Evolutionary conservation across 2,113 vertebrate genomes (phyloP).

Genomic region (Hemichromis elongatus): DNA sequence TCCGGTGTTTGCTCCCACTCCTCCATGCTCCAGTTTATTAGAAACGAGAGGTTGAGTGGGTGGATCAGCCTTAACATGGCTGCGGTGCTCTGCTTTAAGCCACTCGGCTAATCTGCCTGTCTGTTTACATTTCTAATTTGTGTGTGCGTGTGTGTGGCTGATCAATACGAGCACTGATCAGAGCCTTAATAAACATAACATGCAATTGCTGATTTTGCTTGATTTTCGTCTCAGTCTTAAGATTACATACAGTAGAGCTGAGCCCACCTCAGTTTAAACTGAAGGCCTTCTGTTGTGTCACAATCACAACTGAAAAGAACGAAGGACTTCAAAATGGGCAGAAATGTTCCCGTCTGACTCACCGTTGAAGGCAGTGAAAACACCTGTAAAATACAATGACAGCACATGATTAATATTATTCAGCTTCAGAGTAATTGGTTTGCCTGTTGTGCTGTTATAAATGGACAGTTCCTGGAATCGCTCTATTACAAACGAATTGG

Average conservation of each 20-base stretch:
- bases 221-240: background rate
- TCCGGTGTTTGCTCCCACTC: background rate
- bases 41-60: background rate
- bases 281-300: background rate
- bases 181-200: background rate
- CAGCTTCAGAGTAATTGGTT: background rate
- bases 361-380: background rate
- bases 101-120: background rate
- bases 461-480: background rate
- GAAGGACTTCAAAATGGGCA: background rate
- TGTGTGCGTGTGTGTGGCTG: background rate
- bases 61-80: slow-evolving; percentile 9
- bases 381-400: background rate
- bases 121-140: background rate
- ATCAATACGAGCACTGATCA: slow-evolving; percentile 6
- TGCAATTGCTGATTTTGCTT: background rate
- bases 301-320: background rate
- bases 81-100: slow-evolving; percentile 3
- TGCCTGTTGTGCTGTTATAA: background rate
- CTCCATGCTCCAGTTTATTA: background rate
- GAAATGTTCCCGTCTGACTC: background rate
- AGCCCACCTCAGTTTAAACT: background rate
- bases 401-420: background rate
- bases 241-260: background rate
- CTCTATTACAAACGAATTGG: slow-evolving; percentile 28